Conservation (phyloP, 2,888 invertebrate species). For the Cordilura impudica region DNA sequence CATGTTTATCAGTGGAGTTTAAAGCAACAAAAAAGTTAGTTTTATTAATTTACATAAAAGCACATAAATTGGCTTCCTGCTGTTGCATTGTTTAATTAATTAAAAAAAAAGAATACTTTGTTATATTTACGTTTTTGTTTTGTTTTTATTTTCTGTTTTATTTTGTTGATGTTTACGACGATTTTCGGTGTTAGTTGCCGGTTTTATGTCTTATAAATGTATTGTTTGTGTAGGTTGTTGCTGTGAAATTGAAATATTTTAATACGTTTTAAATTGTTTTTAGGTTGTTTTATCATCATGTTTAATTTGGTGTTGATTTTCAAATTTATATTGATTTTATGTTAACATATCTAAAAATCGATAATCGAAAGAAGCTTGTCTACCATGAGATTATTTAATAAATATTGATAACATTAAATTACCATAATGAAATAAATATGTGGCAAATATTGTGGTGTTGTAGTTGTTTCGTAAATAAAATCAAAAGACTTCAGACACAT, state of each 20-base stretch:
- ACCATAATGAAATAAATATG: no score
- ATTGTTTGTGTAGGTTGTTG: conserved; percentile 47
- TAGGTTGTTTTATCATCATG: conserved; percentile 8
- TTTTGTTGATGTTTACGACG: background rate
- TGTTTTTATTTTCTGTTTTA: background rate
- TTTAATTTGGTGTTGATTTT: conserved; percentile 54
- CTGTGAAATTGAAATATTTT: conserved; percentile 47
- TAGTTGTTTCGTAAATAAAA: background rate
- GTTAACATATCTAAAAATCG: conserved; percentile 45
- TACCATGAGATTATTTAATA: background rate
- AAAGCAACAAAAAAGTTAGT: conserved; percentile 55
- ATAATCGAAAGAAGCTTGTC: conserved; percentile 40
- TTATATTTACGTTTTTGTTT: conserved; percentile 31
- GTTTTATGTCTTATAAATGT: background rate
- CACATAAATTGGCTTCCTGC: conserved; percentile 60
- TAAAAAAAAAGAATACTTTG: conserved; percentile 50
- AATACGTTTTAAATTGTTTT: conserved; percentile 51
- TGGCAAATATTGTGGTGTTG: no score
- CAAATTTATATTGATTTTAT: conserved; percentile 49
- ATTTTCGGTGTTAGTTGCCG: conserved; percentile 10
- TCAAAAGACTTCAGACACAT: conserved; percentile 26
- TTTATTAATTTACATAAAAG: conserved; percentile 63
- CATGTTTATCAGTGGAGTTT: background rate
- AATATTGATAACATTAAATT: no score
- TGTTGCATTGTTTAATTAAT: conserved; percentile 60